Evolutionary conservation across 2,797 vertebrate genomes (phyloP).

Genomic region (Cygnus olor): DNA sequence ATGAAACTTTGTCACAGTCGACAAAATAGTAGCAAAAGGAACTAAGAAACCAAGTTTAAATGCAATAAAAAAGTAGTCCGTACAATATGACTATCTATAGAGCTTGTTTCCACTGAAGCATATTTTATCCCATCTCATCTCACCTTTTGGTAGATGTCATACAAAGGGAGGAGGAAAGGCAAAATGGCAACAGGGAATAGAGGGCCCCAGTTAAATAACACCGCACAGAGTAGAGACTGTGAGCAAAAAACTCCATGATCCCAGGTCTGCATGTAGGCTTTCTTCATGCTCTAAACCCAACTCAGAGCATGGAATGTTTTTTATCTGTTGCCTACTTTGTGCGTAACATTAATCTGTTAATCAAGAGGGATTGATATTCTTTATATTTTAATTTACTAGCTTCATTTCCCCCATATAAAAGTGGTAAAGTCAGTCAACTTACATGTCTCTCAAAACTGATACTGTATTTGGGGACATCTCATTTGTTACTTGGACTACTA

Average conservation of each 20-base stretch:
- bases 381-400: neutral
- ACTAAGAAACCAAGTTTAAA: neutral
- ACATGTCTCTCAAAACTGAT: neutral
- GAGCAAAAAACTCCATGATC: neutral
- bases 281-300: neutral
- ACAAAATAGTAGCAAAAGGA: neutral
- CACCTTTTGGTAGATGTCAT: neutral
- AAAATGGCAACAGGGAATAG: neutral
- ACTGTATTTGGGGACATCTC: neutral
- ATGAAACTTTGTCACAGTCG: neutral
- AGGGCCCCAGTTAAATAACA: neutral
- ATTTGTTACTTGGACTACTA: too few species aligned
- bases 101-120: neutral
- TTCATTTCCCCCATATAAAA: neutral
- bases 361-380: neutral
- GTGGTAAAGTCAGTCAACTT: neutral
- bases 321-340: neutral
- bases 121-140: neutral
- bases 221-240: neutral
- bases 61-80: neutral
- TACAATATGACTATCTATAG: neutral
- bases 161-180: rapidly evolving
- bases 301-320: neutral
- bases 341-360: neutral
- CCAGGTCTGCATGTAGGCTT: rapidly evolving